A percentile compares a stretch with the other conserved stretches of the same genome.
Conservation (phyloP, 2,888 invertebrate genomes). For the Steromphala cineraria region DNA sequence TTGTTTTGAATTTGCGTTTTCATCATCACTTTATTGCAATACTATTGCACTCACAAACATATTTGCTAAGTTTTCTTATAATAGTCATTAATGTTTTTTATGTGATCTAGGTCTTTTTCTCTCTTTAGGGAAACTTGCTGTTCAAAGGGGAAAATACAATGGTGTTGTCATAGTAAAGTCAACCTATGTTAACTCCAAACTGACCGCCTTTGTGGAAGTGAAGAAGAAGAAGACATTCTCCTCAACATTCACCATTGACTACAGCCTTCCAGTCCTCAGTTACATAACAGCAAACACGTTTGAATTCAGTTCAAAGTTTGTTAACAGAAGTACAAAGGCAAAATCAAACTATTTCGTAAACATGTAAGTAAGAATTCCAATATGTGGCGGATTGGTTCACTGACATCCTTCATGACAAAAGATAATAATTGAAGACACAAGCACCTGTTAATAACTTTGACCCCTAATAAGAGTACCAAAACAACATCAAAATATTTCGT, state of each 20-base stretch:
- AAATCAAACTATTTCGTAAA: not conserved
- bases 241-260: not conserved
- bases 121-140: not conserved
- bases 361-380: not conserved
- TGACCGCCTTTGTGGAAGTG: not conserved
- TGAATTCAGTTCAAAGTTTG: slow-evolving; percentile 4
- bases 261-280: not conserved
- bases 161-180: not conserved
- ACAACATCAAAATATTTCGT: no score
- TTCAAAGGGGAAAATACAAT: not conserved
- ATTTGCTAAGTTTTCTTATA: no score
- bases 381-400: no score
- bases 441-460: no score
- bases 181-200: not conserved
- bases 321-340: not conserved
- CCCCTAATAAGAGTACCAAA: no score
- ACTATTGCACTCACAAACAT: not conserved
- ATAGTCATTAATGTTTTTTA: no score
- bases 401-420: no score
- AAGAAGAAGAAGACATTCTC: not conserved
- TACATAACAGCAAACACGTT: not conserved
- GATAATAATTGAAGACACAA: no score
- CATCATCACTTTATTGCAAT: not conserved
- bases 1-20: not conserved
- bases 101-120: no score